Base-by-base conservation (phyloP, 2,888 invertebrate genomes). In the Drepanosiphum platanoidis region DNA sequence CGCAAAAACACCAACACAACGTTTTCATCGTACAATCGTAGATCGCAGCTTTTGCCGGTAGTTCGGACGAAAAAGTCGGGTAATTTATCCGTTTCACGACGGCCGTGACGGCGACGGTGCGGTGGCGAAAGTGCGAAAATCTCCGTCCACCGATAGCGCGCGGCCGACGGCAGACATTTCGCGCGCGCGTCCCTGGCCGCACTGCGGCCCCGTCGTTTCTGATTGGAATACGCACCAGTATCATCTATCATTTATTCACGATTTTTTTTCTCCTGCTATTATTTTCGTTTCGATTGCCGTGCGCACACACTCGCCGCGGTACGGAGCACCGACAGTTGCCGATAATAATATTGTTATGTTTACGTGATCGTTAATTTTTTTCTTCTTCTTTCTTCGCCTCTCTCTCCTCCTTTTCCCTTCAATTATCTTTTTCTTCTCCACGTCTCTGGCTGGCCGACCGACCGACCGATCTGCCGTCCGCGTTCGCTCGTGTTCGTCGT, bases 161-260 rank as follows among this genome's bases (percentile, higher is more conserved):
- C 18, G n/a, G 58, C n/a, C n/a, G 58, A n/a, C 61, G 27, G 61
- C 61, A 9, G 66, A 32, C 15, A 80, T 80, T 70, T 80, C 18
- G 34, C 70, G 68, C 27, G 27, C 34, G 1, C 5, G 3, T 3
- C 3, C 9, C 46, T 52, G 74, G 74, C 18, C 34, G 5, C 83
- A 83, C 83, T 83, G 83, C 4, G 18, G 18, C 3, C 3, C 30
- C 61, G 64, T 27, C 64, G 46, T 52, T 46, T 46, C 74, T 83
- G 83, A 83, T 83, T 83, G 83, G 83, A 74, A 83, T 61, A 82
- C 72, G 7, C 9, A 83, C 74, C 34, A 80, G 68, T 80, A 80
- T 80, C 79, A 46, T 46, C 32, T 32, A 52, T 64, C n/a, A 30
- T 46, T 39, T 77, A 77, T 77, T 61, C 27, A 27, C 61, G 32